phyloP scores from a whole-genome alignment of 2,113 vertebrate species.

The Carassius carassius region DNA sequence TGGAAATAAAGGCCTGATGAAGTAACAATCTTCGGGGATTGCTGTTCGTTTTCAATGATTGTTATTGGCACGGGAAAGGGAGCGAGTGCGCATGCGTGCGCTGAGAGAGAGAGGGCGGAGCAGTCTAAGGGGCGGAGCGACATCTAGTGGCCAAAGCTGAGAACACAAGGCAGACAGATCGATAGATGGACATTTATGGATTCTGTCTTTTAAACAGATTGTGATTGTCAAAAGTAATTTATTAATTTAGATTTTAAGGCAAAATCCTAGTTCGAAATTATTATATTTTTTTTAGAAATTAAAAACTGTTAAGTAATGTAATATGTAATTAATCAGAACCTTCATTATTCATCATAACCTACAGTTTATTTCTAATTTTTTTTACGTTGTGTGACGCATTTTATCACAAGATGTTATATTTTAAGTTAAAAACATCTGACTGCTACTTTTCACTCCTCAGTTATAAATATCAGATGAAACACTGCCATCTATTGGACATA shows the following conservation, averaged over 20 bases:
- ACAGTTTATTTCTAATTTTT: neutral
- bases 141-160: neutral
- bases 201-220: neutral
- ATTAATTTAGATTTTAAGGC: neutral
- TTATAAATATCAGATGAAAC: neutral
- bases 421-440: neutral
- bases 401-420: neutral
- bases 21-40: constrained; percentile 15
- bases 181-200: neutral
- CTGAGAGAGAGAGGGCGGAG: too few relatives aligned
- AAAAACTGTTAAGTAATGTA: neutral
- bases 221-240: neutral
- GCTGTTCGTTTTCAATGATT: constrained; percentile 25
- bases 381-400: neutral
- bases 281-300: neutral
- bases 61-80: constrained; percentile 6
- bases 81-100: constrained; percentile 21
- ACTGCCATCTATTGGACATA: constrained; percentile 1
- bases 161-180: neutral
- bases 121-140: neutral
- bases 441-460: neutral
- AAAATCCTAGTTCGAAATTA: too few relatives aligned
- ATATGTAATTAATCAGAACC: neutral
- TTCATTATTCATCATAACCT: neutral
- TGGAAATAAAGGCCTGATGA: constrained; percentile 29